Conservation (phyloP, 2,113 vertebrate species). For the Pygoscelis antarcticus region DNA sequence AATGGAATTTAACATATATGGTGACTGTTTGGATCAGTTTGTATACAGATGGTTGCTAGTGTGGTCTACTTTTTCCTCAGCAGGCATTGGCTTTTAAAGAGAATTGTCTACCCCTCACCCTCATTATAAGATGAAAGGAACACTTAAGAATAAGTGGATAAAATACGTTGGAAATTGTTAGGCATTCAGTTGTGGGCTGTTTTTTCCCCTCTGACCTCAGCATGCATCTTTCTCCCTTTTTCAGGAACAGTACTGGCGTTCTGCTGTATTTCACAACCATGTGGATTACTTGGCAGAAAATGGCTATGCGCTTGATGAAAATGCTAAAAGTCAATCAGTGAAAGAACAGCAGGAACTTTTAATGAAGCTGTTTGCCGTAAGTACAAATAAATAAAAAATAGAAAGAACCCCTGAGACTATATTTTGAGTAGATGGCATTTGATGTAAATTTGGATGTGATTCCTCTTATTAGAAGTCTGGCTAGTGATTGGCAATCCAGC, state of each 20-base stretch:
- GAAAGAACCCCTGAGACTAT: background rate
- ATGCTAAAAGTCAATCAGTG: slow-evolving; percentile 74
- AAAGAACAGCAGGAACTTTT: slow-evolving; percentile 93
- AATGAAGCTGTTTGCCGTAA: slow-evolving; percentile 98
- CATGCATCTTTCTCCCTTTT: background rate
- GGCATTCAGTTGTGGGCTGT: background rate
- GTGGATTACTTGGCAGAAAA: slow-evolving; percentile 85
- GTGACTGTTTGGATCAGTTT: background rate
- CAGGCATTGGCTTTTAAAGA: background rate
- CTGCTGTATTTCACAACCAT: slow-evolving; percentile 87
- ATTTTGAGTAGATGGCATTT: background rate
- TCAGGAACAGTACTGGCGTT: slow-evolving; percentile 95
- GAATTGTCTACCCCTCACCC: background rate
- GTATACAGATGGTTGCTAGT: background rate
- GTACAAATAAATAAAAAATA: slow-evolving; percentile 40
- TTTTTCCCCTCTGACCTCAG: background rate
- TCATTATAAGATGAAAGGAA: background rate
- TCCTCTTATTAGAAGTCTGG: background rate
- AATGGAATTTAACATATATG: background rate
- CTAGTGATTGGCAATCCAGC: background rate
- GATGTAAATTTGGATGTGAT: background rate
- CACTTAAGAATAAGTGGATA: background rate
- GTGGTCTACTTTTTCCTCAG: background rate
- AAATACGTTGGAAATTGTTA: background rate
- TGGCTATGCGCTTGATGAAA: slow-evolving; percentile 87